phyloP scores from a whole-genome alignment of 2,888 invertebrate genomes.

The Anthoptus insignis region DNA sequence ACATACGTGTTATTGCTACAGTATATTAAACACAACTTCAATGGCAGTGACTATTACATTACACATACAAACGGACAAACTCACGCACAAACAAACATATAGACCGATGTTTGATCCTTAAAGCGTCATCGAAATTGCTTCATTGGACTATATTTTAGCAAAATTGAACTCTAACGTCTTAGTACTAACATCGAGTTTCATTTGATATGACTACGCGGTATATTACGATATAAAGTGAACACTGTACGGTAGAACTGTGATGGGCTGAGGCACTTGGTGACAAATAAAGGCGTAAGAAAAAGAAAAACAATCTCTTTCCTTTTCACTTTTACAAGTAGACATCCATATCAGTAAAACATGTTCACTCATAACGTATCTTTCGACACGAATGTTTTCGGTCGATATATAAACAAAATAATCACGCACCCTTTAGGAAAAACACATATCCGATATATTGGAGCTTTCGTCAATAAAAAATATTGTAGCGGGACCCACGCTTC shows the following conservation, averaged over 20 bases:
- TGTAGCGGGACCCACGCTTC: neutral
- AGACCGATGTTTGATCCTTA: constrained; percentile 74
- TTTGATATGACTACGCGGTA: constrained; percentile 74
- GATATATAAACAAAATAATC: constrained; percentile 17
- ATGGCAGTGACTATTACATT: constrained; percentile 65
- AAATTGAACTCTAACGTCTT: constrained; percentile 59
- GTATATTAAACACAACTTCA: constrained; percentile 65
- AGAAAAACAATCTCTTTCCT: constrained; percentile 17
- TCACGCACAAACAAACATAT: constrained; percentile 26
- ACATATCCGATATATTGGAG: constrained; percentile 17
- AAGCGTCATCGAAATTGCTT: constrained; percentile 59
- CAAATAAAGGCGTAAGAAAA: constrained; percentile 15
- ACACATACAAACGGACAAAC: constrained; percentile 42
- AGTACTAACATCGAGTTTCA: constrained; percentile 62
- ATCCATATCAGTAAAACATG: constrained; percentile 11
- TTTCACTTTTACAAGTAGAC: constrained; percentile 7
- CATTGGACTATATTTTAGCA: constrained; percentile 53
- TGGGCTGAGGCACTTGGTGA: constrained; percentile 74
- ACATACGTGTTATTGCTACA: constrained; percentile 80
- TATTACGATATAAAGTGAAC: constrained; percentile 69
- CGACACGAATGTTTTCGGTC: constrained; percentile 2
- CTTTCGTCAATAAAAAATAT: neutral
- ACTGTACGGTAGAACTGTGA: constrained; percentile 58
- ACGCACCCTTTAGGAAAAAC: constrained; percentile 19
- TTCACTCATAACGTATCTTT: constrained; percentile 4